Percentiles rank a stretch among this genome's conserved stretches.
Conservation (phyloP, 2,113 vertebrate genomes). For the Solea solea region DNA sequence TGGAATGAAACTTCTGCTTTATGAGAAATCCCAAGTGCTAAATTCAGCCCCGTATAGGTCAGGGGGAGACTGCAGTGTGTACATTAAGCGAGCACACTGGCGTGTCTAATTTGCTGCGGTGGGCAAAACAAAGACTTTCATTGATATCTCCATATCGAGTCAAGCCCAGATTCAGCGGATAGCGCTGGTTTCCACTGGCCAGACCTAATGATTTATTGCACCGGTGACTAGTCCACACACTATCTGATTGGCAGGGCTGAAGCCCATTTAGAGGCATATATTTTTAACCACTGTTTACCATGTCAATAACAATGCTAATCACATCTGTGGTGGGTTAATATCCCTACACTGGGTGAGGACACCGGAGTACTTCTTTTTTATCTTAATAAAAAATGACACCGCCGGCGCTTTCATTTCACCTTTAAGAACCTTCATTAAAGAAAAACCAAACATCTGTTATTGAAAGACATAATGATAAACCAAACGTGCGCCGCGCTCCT, state of each 20-base stretch:
- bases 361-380: slow-evolving; percentile 28
- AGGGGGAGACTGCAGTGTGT: slow-evolving; percentile 62
- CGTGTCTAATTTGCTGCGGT: slow-evolving; percentile 74
- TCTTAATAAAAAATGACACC: slow-evolving; percentile 43
- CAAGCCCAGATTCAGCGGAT: slow-evolving; percentile 51
- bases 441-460: slow-evolving; percentile 63
- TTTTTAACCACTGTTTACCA: slow-evolving; percentile 68
- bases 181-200: slow-evolving; percentile 58
- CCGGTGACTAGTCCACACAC: slow-evolving; percentile 48
- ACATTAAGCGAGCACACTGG: slow-evolving; percentile 66
- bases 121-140: slow-evolving; percentile 75
- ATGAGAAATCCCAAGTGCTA: slow-evolving; percentile 66
- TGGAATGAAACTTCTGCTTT: slow-evolving; percentile 69
- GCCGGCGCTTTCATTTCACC: slow-evolving; percentile 56
- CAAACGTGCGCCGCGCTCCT: slow-evolving; percentile 45
- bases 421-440: slow-evolving; percentile 66
- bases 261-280: slow-evolving; percentile 61
- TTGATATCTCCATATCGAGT: slow-evolving; percentile 74
- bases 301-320: slow-evolving; percentile 66
- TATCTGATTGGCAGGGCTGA: slow-evolving; percentile 68
- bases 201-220: slow-evolving; percentile 73
- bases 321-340: slow-evolving; percentile 37
- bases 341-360: slow-evolving; percentile 14
- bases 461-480: slow-evolving; percentile 45
- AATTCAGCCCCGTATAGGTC: slow-evolving; percentile 64